Conservation (phyloP, 2,113 vertebrate genomes). For the Xyliphius kryptos region DNA sequence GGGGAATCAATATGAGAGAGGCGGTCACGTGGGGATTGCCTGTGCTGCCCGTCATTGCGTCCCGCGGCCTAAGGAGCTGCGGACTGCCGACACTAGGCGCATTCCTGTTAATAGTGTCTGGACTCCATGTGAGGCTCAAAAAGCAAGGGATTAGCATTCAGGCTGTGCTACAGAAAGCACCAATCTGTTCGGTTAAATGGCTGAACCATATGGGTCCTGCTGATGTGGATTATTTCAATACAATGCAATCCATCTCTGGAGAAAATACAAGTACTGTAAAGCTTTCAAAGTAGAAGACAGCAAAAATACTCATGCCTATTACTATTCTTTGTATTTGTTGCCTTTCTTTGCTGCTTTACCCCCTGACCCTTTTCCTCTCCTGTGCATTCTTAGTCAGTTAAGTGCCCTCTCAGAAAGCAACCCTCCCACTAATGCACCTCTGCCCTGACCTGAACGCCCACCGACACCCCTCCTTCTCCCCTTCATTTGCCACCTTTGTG, state of each 20-base stretch:
- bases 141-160: constrained; percentile 49
- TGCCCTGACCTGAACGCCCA: constrained; percentile 36
- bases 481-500: constrained; percentile 29
- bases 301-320: constrained; percentile 46
- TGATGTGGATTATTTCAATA: constrained; percentile 52
- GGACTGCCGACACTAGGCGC: constrained; percentile 35
- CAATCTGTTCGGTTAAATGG: constrained; percentile 48
- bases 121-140: constrained; percentile 41
- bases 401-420: constrained; percentile 62
- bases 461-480: constrained; percentile 28
- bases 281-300: constrained; percentile 39
- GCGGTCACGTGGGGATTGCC: constrained; percentile 55
- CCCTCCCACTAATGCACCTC: constrained; percentile 55
- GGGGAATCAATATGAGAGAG: constrained; percentile 59
- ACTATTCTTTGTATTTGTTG: constrained; percentile 38
- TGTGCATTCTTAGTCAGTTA: constrained; percentile 56
- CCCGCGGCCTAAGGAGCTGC: constrained; percentile 24
- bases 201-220: constrained; percentile 50
- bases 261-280: constrained; percentile 42
- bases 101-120: constrained; percentile 44
- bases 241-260: constrained; percentile 42
- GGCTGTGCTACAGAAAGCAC: constrained; percentile 31
- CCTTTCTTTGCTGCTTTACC: constrained; percentile 30
- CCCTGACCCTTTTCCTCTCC: constrained; percentile 35
- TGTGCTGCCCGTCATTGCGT: constrained; percentile 52